Base-by-base conservation (phyloP, 1,140 invertebrate genomes). In the Frieseomelitta varia region DNA sequence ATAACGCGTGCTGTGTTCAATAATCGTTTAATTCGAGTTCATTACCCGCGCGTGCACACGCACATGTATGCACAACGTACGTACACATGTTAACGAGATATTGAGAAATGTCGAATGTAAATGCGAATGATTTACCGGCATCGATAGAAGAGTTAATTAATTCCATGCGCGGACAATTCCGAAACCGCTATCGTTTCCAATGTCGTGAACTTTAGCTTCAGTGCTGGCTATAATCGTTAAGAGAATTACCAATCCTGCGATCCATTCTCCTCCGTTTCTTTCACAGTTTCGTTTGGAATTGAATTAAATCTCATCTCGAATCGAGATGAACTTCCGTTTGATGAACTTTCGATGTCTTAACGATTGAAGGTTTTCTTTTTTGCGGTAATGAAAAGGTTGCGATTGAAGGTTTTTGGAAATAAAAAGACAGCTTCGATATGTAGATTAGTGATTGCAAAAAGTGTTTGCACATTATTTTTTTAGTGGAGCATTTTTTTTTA, bases 121-220 rank as follows among this genome's bases (percentile, higher is more conserved):
- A 39, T 34, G 53, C 30, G 55, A 1, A 24, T 61, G 71, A 81
- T 81, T 81, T 82, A 76, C 76, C 80, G 61, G 30, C 56, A 24
- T 19, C 51, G 79, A 81, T 82, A 65, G 34, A 15, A 11, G 47
- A 27, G 69, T 34, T 51, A 84, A 88, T 87, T 87, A 88, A 87
- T 88, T 84, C 69, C 15, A 6, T 69, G 21, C 73, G 34, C 47
- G 12, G 47, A 78, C 27, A 27, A 67, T 56, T 84, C 77, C 2
- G 58, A 74, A 27, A 61, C 61, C 47, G 30, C 58, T 17, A 30
- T 65, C 69, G 30, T 12, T 51, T 12, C 27, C 21, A 8, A 17
- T 24, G 24, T 71, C 67, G 17, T 68, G 73, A 56, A 27, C 47
- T 74, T 30, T 24, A 21, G 6, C 51, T 55, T 4, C 15, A 17